phyloP scores from a whole-genome alignment of 2,113 vertebrate genomes.

The Siniperca chuatsi region DNA sequence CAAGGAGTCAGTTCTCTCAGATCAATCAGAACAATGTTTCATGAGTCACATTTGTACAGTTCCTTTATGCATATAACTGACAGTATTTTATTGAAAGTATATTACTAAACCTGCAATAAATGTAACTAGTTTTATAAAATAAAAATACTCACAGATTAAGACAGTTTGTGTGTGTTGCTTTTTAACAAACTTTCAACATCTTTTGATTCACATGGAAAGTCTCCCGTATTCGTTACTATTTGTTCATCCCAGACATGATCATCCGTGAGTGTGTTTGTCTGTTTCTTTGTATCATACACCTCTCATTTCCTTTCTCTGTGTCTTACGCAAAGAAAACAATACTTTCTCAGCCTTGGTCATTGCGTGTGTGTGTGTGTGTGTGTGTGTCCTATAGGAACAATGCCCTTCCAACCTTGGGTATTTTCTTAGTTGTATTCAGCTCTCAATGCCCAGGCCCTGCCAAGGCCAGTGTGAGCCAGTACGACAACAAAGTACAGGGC shows the following conservation, averaged over 20 bases:
- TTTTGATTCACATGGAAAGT: neutral
- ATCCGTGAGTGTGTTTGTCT: conserved; percentile 33
- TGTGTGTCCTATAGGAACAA: conserved; percentile 64
- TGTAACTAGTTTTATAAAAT: conserved; percentile 85
- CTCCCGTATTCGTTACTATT: neutral
- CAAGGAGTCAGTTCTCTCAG: conserved; percentile 20
- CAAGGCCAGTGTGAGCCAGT: conserved; percentile 38
- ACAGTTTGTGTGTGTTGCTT: neutral
- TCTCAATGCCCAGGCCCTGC: conserved; percentile 23
- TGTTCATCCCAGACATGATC: neutral
- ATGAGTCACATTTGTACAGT: conserved; percentile 79
- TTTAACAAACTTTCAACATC: neutral
- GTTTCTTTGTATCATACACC: conserved; percentile 34
- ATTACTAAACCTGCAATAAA: conserved; percentile 72
- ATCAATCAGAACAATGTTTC: conserved; percentile 5
- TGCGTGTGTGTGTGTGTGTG: neutral
- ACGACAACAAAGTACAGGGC: conserved; percentile 11
- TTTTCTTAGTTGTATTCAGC: conserved; percentile 58
- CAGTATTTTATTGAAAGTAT: conserved; percentile 67
- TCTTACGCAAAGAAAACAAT: conserved; percentile 68
- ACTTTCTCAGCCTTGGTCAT: conserved; percentile 56
- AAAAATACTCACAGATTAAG: conserved; percentile 68
- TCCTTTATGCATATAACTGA: conserved; percentile 57
- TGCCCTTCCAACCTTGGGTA: conserved; percentile 62
- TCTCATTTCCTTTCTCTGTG: conserved; percentile 64